Evolutionary conservation across 2,888 invertebrate species (phyloP), one percentile per base, ranked within the genome.

Genomic region (Chromoteleia sp.): DNA sequence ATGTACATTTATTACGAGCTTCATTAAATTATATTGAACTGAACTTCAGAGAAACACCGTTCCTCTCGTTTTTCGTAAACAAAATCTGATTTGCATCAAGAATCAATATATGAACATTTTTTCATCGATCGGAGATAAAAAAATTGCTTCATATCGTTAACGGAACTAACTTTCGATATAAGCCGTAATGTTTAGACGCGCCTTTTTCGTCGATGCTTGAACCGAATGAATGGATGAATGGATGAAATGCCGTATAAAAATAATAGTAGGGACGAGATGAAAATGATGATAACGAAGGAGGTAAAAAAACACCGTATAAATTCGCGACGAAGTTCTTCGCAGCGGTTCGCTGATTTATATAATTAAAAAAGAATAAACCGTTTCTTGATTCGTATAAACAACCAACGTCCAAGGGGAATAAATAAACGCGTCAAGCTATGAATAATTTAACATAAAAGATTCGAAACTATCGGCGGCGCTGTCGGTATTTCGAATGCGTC

Each of bases 371-470:
- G 43, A 41, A 43, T 59, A 59, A 52, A 58, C 25, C 50, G 30
- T 19, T 63, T 33, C 59, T 61, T 61, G 52, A 67, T 58, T 67
- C 25, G 17, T 50, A 75, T 29, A 75, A 75, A 75, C 39, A 75
- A 50, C 43, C 33, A 15, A 0, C 41, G 76, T 52, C 56, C 61
- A n/a, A 21, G 30, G 12, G 54, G 50, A 68, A 71, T 56, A 50
- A 71, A 63, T 58, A 71, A 77, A 48, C 59, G 63, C 33, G 39
- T 50, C 43, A n/a, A 29, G 43, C 10, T 50, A 71, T 78, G 70
- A 77, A 77, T 70, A 71, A 71, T 65, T 71, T 65, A 70, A 56
- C 48, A 73, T 43, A 59, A 59, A 41, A 71, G 39, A 30, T 50
- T 50, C 0, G 30, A 25, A 50, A 59, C 25, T 36, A 48, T 33